Conservation (phyloP, 2,797 vertebrate genomes). For the Gallinago nigripennis region DNA sequence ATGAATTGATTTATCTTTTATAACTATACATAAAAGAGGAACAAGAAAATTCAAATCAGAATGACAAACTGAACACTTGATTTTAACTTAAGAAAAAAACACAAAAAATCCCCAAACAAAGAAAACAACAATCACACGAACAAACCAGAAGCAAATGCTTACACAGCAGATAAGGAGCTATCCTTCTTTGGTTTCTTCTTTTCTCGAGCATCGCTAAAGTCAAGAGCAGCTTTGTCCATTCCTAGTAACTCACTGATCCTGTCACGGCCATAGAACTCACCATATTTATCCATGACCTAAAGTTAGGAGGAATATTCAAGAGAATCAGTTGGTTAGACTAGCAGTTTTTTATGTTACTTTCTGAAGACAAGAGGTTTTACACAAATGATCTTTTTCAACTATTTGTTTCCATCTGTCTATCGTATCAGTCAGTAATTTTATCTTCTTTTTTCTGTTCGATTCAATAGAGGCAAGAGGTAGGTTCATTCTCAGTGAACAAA, state of each 20-base stretch:
- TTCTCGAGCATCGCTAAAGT: slow-evolving; percentile 86
- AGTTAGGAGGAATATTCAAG: neutral
- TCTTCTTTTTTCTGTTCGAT: too few relatives aligned
- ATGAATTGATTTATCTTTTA: neutral
- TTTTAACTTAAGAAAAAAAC: neutral
- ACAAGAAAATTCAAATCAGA: neutral
- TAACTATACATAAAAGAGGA: neutral
- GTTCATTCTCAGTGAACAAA: neutral
- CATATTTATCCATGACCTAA: slow-evolving; percentile 95
- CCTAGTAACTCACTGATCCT: slow-evolving; percentile 91
- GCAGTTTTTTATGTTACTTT: neutral
- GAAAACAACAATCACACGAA: neutral
- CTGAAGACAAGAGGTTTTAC: neutral
- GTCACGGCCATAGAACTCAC: slow-evolving; percentile 88
- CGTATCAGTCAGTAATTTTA: neutral
- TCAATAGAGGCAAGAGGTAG: too few relatives aligned
- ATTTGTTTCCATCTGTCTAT: neutral
- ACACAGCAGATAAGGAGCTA: slow-evolving; percentile 83
- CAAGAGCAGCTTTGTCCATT: slow-evolving; percentile 89
- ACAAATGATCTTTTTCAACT: neutral
- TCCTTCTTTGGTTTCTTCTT: slow-evolving; percentile 85
- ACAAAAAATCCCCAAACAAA: rapidly evolving
- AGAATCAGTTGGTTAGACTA: neutral
- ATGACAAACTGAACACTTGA: neutral
- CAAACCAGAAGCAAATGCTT: slow-evolving; percentile 66